Conservation (phyloP, 2,113 vertebrate species). For the Anthoscopus minutus region DNA sequence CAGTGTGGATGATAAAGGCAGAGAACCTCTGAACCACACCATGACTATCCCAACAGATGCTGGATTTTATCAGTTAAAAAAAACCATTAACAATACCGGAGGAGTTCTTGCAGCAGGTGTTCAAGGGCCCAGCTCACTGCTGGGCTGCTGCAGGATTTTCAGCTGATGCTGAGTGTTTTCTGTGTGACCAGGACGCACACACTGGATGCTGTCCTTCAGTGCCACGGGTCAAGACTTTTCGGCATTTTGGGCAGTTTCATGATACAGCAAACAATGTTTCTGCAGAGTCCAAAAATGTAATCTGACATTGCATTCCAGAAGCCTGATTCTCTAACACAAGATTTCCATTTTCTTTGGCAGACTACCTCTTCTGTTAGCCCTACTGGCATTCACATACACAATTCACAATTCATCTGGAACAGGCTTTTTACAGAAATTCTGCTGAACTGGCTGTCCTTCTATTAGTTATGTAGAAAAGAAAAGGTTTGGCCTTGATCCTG, state of each 20-base stretch:
- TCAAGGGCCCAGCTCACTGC: background rate
- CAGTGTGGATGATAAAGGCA: background rate
- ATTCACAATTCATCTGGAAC: slow-evolving; percentile 1
- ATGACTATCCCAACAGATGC: background rate
- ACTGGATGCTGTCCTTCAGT: background rate
- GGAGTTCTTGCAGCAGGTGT: background rate
- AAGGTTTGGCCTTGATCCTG: slow-evolving; percentile 32
- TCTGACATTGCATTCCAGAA: background rate
- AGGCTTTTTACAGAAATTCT: slow-evolving; percentile 22
- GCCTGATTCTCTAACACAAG: background rate
- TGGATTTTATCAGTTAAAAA: background rate
- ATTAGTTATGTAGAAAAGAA: background rate
- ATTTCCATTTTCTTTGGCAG: background rate
- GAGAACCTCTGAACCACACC: background rate
- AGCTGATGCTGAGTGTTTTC: background rate
- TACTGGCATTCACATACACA: background rate
- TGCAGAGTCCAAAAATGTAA: background rate
- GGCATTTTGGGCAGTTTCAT: background rate
- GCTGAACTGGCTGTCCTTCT: slow-evolving; percentile 23
- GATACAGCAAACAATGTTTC: background rate
- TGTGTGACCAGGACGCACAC: background rate
- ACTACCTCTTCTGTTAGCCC: background rate
- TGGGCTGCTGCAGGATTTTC: background rate
- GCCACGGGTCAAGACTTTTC: background rate
- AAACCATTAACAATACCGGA: background rate